Evolutionary conservation across 1,140 invertebrate genomes (phyloP).

Genomic region (Antheraea pernyi): DNA sequence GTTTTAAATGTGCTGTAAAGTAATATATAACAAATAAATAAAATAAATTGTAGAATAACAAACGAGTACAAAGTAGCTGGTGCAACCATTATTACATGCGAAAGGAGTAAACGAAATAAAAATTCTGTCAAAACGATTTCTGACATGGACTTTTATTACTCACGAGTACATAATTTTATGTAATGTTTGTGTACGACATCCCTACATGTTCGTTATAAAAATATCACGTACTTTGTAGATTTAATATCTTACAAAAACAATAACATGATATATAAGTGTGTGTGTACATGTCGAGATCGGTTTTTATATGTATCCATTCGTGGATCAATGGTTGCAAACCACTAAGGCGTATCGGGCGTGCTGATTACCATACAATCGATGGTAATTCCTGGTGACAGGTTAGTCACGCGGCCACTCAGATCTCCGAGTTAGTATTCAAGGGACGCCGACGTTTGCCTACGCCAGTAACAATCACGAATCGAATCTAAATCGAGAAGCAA

Average conservation of each 20-base stretch:
- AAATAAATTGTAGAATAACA: too few relatives aligned
- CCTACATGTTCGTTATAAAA: background rate
- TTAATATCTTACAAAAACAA: background rate
- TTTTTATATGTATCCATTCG: conserved; percentile 8
- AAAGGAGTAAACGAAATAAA: background rate
- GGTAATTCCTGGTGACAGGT: conserved; percentile 64
- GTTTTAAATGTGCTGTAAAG: too few relatives aligned
- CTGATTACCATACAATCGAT: conserved; percentile 71
- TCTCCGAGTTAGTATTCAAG: conserved; percentile 58
- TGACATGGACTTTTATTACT: background rate
- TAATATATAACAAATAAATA: too few relatives aligned
- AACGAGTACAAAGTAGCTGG: too few relatives aligned
- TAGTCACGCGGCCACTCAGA: conserved; percentile 65
- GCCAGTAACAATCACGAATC: conserved; percentile 52
- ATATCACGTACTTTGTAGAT: background rate
- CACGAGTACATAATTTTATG: background rate
- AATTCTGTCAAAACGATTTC: background rate
- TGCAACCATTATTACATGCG: too few relatives aligned
- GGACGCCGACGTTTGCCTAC: conserved; percentile 46
- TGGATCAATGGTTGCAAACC: conserved; percentile 15
- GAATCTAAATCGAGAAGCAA: conserved; percentile 62
- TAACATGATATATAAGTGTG: background rate
- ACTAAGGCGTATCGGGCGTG: conserved; percentile 19
- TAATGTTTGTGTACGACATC: background rate
- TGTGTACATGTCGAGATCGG: background rate